These are phyloP conservation scores for Trinorchestia longiramus DNA, from an alignment of 1,140 invertebrate genomes.

Conservation along the genomic window DNA sequence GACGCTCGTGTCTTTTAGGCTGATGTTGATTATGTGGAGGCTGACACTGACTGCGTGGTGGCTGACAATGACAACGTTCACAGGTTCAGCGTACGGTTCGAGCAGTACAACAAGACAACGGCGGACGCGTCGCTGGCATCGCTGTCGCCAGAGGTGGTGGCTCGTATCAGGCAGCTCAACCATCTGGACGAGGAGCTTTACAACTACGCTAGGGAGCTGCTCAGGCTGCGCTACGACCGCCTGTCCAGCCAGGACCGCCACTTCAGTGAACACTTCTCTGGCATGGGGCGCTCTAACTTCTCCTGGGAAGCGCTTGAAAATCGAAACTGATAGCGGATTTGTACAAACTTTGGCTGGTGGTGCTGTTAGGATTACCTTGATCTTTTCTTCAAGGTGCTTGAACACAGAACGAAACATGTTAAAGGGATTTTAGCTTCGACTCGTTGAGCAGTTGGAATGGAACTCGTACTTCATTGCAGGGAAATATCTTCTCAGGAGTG, in stretches of 20 bases:
- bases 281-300: slow-evolving; percentile 68
- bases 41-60: neutral
- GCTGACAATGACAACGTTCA: neutral
- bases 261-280: slow-evolving; percentile 77
- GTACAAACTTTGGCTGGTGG: neutral
- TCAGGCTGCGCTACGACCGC: slow-evolving; percentile 86
- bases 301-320: slow-evolving; percentile 69
- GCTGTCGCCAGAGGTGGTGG: slow-evolving; percentile 79
- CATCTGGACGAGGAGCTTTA: slow-evolving; percentile 93
- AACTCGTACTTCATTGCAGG: neutral
- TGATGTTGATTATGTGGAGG: too few relatives aligned
- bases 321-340: neutral
- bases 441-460: neutral
- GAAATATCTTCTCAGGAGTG: neutral
- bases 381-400: neutral
- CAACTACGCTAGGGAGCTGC: slow-evolving; percentile 89
- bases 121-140: slow-evolving; percentile 82
- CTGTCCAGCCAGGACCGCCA: slow-evolving; percentile 83
- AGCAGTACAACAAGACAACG: slow-evolving; percentile 89
- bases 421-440: neutral
- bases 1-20: too few relatives aligned
- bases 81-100: slow-evolving; percentile 65
- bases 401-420: neutral
- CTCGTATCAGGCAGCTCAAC: slow-evolving; percentile 85
- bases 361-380: neutral